A percentile compares a stretch with the other conserved stretches of the same genome.
phyloP scores from a whole-genome alignment of 1,140 invertebrate species.

The Platyura marginata region DNA sequence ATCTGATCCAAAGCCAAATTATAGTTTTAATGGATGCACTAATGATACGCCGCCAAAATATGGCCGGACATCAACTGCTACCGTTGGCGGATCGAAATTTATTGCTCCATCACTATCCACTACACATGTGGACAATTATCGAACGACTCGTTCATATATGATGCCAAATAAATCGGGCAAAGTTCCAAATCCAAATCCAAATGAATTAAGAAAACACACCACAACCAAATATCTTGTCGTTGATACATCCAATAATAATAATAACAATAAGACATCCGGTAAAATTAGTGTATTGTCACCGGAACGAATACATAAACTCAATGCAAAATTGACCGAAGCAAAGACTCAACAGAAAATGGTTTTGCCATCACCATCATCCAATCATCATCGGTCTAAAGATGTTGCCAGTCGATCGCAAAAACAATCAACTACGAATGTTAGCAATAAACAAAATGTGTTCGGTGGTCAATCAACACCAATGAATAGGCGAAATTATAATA shows the following conservation, averaged over 20 bases:
- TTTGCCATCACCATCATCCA: no score
- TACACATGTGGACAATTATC: background rate
- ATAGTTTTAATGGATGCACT: background rate
- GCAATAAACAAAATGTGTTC: background rate
- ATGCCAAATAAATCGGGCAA: background rate
- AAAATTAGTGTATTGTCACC: conserved; percentile 17
- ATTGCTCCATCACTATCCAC: background rate
- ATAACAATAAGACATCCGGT: conserved; percentile 1
- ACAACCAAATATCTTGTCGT: no score
- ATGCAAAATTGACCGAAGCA: conserved; percentile 14
- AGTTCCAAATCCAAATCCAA: background rate
- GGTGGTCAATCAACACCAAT: no score
- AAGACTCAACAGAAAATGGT: background rate
- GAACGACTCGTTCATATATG: background rate
- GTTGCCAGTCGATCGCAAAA: background rate
- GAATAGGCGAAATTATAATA: background rate
- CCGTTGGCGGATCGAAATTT: background rate
- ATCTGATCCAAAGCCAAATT: background rate
- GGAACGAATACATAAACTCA: conserved; percentile 19
- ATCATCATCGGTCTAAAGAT: background rate
- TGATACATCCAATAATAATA: background rate
- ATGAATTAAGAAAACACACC: background rate
- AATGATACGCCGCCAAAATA: background rate
- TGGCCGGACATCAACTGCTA: background rate
- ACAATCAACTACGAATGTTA: background rate